Evolutionary conservation across 2,888 invertebrate genomes (phyloP), one percentile per base, ranked within the genome.

Genomic region (Dasypogon diadema): DNA sequence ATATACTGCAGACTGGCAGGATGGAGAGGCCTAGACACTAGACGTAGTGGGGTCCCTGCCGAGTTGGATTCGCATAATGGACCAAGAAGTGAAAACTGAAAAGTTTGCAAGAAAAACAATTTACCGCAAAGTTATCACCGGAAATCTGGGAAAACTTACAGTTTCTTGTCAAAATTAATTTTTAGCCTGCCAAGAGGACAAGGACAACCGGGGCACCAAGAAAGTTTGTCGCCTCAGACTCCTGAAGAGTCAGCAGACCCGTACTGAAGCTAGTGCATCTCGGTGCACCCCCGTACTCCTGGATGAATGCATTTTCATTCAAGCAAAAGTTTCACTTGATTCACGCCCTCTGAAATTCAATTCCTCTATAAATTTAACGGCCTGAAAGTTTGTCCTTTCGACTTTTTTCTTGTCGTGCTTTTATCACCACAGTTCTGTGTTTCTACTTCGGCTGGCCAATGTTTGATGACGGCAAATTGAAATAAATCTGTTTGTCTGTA

Each of bases 381-480:
- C 56, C 54, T 14, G 18, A 73, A 73, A 73, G 42, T 73, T 73
- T 42, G 37, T 56, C 73, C 30, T 34, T 54, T 46, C 56, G 5
- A 51, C 51, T 21, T 21, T 56, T 56, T 56, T 56, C 24, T 56
- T 24, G n/a, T 6, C 56, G 30, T 5, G 18, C 48, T 37, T 51
- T 18, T 51, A 24, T 70, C 54, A 54, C 70, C 70, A 26, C 34
- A 54, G 10, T 26, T 18, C 30, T 51, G 22, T 46, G 63, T 70
- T 70, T 18, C 54, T 14, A 48, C 54, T 46, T 65, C 46, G 70
- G 54, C 14, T 2, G 16, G 18, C 34, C 70, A 70, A 70, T 54
- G 70, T 70, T 70, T 70, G 70, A 70, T 70, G 70, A 70, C 26
- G 70, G 70, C 70, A 70, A 70, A 70, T 70, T 70, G 70, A 70